A percentile compares a stretch with the other conserved stretches of the same genome.
phyloP scores from a whole-genome alignment of 2,888 invertebrate genomes.

The Eudemis profundana region DNA sequence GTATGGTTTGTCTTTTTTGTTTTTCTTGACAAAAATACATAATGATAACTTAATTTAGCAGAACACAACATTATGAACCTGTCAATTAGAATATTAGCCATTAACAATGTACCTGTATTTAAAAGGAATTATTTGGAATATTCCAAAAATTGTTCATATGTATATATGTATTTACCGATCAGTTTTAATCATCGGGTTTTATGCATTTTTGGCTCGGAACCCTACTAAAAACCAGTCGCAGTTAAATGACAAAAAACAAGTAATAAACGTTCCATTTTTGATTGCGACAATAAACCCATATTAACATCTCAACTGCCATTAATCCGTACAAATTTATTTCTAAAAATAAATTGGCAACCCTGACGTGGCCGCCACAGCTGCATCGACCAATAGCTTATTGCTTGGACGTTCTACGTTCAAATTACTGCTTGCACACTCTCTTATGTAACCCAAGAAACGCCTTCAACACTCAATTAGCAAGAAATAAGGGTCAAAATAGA shows the following conservation, averaged over 20 bases:
- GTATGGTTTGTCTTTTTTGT: neutral
- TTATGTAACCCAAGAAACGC: slow-evolving; percentile 47
- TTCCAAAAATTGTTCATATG: no score
- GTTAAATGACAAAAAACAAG: slow-evolving; percentile 25
- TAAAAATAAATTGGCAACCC: slow-evolving; percentile 81
- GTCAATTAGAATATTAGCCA: no score
- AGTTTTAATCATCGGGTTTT: neutral
- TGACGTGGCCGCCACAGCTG: slow-evolving; percentile 73
- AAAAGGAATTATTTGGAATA: no score
- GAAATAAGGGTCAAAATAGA: slow-evolving; percentile 51
- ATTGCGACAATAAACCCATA: slow-evolving; percentile 70
- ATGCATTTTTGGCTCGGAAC: neutral
- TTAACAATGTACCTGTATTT: no score
- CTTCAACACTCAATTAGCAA: slow-evolving; percentile 45
- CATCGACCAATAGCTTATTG: slow-evolving; percentile 76
- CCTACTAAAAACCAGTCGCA: slow-evolving; percentile 8
- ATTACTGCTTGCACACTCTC: slow-evolving; percentile 63
- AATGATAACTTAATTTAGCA: neutral
- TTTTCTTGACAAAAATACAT: neutral
- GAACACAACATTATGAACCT: no score
- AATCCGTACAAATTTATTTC: slow-evolving; percentile 76
- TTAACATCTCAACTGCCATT: slow-evolving; percentile 65
- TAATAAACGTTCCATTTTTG: slow-evolving; percentile 55
- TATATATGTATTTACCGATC: no score
- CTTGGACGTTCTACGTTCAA: slow-evolving; percentile 70